phyloP scores from a whole-genome alignment of 2,797 vertebrate species.

The Scleropages formosus region DNA sequence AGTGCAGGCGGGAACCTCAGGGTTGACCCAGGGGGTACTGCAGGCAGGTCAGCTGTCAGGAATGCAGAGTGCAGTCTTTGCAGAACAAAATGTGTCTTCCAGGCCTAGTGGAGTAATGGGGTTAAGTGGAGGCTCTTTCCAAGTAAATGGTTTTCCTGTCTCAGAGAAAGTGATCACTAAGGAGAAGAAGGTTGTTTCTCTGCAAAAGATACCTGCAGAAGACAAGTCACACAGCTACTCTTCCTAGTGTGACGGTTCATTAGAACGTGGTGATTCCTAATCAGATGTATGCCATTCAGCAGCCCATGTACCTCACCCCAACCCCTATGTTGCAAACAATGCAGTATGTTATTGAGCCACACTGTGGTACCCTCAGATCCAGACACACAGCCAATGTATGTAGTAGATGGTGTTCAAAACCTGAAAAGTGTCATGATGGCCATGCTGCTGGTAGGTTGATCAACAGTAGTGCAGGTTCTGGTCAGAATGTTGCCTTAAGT shows the following conservation, averaged over 20 bases:
- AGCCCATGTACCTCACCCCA: slow-evolving; percentile 29
- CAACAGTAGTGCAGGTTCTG: too few relatives aligned
- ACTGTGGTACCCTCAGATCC: slow-evolving; percentile 16
- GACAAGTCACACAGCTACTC: background rate
- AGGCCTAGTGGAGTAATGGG: background rate
- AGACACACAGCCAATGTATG: slow-evolving; percentile 31
- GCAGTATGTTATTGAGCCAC: slow-evolving; percentile 25
- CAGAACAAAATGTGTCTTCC: background rate
- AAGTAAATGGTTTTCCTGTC: background rate
- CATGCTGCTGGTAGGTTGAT: too few relatives aligned
- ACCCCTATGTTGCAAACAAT: slow-evolving; percentile 4
- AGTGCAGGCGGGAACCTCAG: background rate
- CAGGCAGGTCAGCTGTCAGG: background rate
- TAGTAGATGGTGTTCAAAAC: slow-evolving; percentile 16
- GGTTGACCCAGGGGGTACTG: slow-evolving; percentile 9
- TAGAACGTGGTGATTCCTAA: slow-evolving; percentile 29
- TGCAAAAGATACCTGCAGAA: background rate
- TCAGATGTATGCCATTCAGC: slow-evolving; percentile 29
- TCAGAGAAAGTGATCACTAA: background rate
- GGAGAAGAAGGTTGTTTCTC: background rate
- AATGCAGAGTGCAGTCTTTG: background rate
- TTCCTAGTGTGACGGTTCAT: background rate
- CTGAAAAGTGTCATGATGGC: slow-evolving; percentile 1
- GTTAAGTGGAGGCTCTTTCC: background rate
- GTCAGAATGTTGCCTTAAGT: too few relatives aligned